Percentiles rank a stretch among this genome's conserved stretches.
These are phyloP conservation scores for Nomada goodeniana DNA, from an alignment of 2,888 invertebrate genomes.

Conservation along the genomic window DNA sequence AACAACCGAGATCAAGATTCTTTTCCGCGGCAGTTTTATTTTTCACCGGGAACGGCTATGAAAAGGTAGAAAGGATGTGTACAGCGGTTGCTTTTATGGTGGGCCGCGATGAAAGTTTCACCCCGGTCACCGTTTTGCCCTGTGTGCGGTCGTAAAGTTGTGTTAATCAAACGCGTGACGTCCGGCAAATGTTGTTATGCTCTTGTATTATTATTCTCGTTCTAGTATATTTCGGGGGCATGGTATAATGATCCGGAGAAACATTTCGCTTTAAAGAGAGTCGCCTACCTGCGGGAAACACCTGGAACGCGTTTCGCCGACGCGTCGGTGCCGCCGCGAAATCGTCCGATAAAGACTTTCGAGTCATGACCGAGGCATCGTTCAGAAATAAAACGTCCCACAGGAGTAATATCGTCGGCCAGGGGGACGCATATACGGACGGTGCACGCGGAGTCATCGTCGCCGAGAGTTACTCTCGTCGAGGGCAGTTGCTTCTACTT, in stretches of 20 bases:
- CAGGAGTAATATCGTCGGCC: conserved; percentile 67
- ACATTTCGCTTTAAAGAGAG: background rate
- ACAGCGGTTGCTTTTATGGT: conserved; percentile 12
- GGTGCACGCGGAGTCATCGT: conserved; percentile 45
- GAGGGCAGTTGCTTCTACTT: background rate
- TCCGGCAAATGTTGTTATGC: conserved; percentile 1
- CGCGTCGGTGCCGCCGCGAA: conserved; percentile 13
- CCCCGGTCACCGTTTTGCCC: background rate
- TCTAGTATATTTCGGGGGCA: background rate
- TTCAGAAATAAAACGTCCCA: conserved; percentile 74
- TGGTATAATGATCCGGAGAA: background rate
- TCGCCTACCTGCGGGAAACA: background rate
- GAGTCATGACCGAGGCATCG: conserved; percentile 74
- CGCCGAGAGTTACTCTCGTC: conserved; percentile 34
- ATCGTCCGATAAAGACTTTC: conserved; percentile 65
- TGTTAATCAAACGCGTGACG: conserved; percentile 20
- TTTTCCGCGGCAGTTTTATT: background rate
- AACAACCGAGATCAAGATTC: conserved; percentile 32
- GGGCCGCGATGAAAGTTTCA: conserved; percentile 12
- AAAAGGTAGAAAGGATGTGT: background rate
- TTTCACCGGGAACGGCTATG: background rate
- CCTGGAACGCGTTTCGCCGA: background rate
- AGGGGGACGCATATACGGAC: conserved; percentile 48
- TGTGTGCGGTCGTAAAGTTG: conserved; percentile 13
- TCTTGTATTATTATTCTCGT: conserved; percentile 1